Base-by-base conservation (phyloP, 92 coral and sea anemone species). In the Zoanthus sociatus region DNA sequence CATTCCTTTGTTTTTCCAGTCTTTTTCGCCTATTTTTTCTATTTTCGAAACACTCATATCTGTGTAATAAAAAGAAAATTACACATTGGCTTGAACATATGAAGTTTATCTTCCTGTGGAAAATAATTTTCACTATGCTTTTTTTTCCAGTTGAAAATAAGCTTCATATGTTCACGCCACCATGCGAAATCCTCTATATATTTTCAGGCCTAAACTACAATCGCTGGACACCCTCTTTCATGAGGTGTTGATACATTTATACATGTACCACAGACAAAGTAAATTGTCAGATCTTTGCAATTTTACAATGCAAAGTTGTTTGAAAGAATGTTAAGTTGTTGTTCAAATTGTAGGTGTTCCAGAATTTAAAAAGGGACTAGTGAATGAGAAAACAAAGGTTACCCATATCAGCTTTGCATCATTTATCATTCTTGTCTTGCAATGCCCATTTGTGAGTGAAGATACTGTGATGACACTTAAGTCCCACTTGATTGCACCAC, bases 331-430 rank as follows among this genome's bases (percentile, higher is more conserved):
- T 37, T 1, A 37, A 37, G 42, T 37, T 37, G 42, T 37, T 37
- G 3, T 46, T 73, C 53, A 4, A 73, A 13, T 73, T 73, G 30
- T 73, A 73, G 78, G 54, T 73, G 78, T 73, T 33, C 78, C 78
- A 73, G 53, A 73, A 12, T 73, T 73, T 42, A 73, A 9, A 73
- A 73, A 73, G 48, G 78, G 78, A 31, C 78, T 73, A 17, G 78
- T 9, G 13, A 46, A 73, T 33, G 54, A 73, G 20, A 46, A 73
- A 31, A 45, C 78, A 13, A 33, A 33, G 26, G 53, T 73, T 73
- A 73, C 55, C 46, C 78, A 73, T 26, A 42, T 73, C 78, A 73
- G 53, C 50, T 73, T 33, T 42, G 53, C 78, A 33, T 45, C 78
- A 33, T 73, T 73, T 73, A 42, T 73, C 51, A 73, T 73, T 33